phyloP scores from a whole-genome alignment of 2,113 vertebrate genomes.

The Vulpes ferrilata region DNA sequence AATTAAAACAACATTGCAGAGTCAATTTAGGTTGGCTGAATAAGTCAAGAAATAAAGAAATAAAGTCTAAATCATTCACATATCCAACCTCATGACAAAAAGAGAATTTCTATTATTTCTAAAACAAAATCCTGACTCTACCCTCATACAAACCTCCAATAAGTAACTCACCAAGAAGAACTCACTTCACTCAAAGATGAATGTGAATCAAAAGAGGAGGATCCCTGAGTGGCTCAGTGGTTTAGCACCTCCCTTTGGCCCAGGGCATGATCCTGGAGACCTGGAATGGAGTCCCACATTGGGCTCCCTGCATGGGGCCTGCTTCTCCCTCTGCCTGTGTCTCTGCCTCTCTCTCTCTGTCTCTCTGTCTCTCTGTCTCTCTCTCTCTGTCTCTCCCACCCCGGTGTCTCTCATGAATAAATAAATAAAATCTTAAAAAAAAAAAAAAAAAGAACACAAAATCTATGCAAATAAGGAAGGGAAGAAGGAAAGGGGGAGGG shows the following conservation, averaged over 20 bases:
- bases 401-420: too few relatives aligned
- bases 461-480: neutral
- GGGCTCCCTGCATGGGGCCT: too few relatives aligned
- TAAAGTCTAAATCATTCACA: neutral
- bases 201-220: neutral
- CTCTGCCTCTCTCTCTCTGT: too few relatives aligned
- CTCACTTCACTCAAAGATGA: neutral
- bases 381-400: too few relatives aligned
- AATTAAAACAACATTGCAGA: neutral
- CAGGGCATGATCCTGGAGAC: too few relatives aligned
- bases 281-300: too few relatives aligned
- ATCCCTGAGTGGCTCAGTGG: too few relatives aligned
- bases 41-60: neutral
- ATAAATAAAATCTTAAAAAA: too few relatives aligned
- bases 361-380: too few relatives aligned
- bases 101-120: neutral
- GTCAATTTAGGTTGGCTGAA: neutral
- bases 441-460: neutral
- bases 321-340: too few relatives aligned
- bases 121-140: neutral
- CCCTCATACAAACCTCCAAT: neutral
- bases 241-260: too few relatives aligned
- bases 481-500: neutral
- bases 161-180: neutral
- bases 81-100: neutral